These are phyloP conservation scores for Asbolus verrucosus DNA, from an alignment of 1,140 invertebrate genomes.

Conservation along the genomic window DNA sequence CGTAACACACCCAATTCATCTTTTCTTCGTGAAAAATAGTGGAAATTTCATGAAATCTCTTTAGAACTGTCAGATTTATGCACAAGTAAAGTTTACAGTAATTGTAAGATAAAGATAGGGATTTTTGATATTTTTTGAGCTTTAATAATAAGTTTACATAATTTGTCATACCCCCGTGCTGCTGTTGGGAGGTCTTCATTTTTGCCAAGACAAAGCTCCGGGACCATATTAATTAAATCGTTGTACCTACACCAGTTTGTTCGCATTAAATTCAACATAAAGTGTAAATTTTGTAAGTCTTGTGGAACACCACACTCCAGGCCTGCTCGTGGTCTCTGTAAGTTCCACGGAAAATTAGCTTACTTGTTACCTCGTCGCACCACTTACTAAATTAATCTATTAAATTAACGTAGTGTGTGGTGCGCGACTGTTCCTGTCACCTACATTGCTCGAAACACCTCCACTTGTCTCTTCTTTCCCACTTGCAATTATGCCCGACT, in stretches of 20 bases:
- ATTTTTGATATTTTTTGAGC: no score
- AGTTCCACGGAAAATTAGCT: constrained; percentile 62
- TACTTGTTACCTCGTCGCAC: constrained; percentile 63
- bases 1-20: no score
- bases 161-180: no score
- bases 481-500: constrained; percentile 40
- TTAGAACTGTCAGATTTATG: no score
- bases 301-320: constrained; percentile 54
- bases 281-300: constrained; percentile 56
- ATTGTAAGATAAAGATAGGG: no score
- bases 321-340: constrained; percentile 53
- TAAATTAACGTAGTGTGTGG: constrained; percentile 61
- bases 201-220: no score
- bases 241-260: constrained; percentile 19
- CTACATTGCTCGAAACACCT: constrained; percentile 57
- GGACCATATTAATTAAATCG: constrained; percentile 40
- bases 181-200: no score
- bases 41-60: no score
- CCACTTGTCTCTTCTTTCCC: constrained; percentile 45
- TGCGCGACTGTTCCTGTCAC: constrained; percentile 61
- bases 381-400: constrained; percentile 65
- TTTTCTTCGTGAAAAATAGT: no score
- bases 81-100: no score
- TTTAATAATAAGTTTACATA: no score
- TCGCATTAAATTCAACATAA: constrained; percentile 52